phyloP scores from a whole-genome alignment of 92 coral and sea anemone species.

The Epizoanthus rinbou region DNA sequence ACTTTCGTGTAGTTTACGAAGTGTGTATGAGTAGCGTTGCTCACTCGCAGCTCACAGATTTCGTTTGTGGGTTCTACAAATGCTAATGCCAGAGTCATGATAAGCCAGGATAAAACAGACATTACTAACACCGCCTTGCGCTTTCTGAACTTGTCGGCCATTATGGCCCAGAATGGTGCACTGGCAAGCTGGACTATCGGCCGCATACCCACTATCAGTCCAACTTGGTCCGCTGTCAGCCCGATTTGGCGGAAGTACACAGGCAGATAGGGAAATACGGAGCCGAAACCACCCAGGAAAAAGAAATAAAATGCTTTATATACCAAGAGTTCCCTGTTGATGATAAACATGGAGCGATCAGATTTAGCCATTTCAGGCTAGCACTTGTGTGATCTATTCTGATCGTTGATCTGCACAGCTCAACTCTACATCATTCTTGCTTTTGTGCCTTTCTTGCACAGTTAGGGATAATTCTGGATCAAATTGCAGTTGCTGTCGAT shows the following conservation, averaged over 20 bases:
- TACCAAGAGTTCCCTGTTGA: slow-evolving; percentile 87
- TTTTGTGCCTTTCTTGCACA: background rate
- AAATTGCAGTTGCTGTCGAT: background rate
- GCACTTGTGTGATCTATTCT: background rate
- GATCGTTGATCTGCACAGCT: slow-evolving; percentile 3
- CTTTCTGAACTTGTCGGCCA: slow-evolving; percentile 93
- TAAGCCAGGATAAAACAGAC: slow-evolving; percentile 96
- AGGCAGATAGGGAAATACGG: slow-evolving; percentile 90
- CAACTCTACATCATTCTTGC: slow-evolving; percentile 1
- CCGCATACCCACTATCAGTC: slow-evolving; percentile 86
- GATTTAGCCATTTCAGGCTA: slow-evolving; percentile 42
- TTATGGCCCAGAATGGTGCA: slow-evolving; percentile 99
- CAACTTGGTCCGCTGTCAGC: slow-evolving; percentile 96
- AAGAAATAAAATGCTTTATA: slow-evolving; percentile 97
- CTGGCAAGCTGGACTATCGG: slow-evolving; percentile 99
- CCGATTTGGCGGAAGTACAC: slow-evolving; percentile 97
- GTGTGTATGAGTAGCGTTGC: slow-evolving; percentile 62
- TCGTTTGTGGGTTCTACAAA: slow-evolving; percentile 97
- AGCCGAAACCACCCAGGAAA: slow-evolving; percentile 90
- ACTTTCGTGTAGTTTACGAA: slow-evolving; percentile 90
- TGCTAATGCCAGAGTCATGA: slow-evolving; percentile 92
- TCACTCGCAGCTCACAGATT: slow-evolving; percentile 86
- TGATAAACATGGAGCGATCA: slow-evolving; percentile 61
- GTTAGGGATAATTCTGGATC: background rate
- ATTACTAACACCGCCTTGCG: slow-evolving; percentile 91